Evolutionary conservation across 1,140 invertebrate genomes (phyloP), one percentile per base, ranked within the genome.

Genomic region (Drosophila tropicalis): DNA sequence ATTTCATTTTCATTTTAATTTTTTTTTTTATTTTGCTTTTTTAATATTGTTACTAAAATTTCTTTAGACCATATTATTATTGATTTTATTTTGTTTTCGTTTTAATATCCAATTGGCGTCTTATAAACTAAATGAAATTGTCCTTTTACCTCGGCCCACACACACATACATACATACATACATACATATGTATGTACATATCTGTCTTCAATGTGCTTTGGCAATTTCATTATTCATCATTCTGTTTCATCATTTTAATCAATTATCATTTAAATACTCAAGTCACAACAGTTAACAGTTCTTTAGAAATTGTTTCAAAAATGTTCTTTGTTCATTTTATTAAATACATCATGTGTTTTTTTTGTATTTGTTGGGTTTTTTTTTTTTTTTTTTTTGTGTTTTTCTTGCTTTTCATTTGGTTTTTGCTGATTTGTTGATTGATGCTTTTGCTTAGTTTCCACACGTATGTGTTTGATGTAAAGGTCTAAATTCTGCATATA

Each of bases 231-330:
- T 47, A 7, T 15, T 44, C 17, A 47, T 40, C 61, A 40, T 54
- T 40, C 67, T 7, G 13, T 65, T 72, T 60, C 19, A 57, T 47
- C 54, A 60, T 44, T 67, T 15, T 7, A 61, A 69, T 60, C 17
- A 61, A 47, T 64, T 65, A 57, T 19, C 1, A 29, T 64, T 73
- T 72, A 51, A 71, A 71, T 70, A 68, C 70, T 79, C 66, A 83
- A 81, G 65, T 84, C 77, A 81, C 79, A 84, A 84, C 81, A 84
- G 81, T 84, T 79, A 84, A 84, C 83, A 83, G 72, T 89, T 89
- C 80, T 81, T 67, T 78, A 80, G 79, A 86, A 87, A 72, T 79
- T 57, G 56, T 81, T 79, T 81, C 55, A 69, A 66, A 74, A 83
- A 72, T 41, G 72, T 51, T 51, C 10, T 74, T 80, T 72, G 40